These are phyloP conservation scores for Microtus montanus DNA, from an alignment of 2,113 vertebrate species.

Conservation along the genomic window DNA sequence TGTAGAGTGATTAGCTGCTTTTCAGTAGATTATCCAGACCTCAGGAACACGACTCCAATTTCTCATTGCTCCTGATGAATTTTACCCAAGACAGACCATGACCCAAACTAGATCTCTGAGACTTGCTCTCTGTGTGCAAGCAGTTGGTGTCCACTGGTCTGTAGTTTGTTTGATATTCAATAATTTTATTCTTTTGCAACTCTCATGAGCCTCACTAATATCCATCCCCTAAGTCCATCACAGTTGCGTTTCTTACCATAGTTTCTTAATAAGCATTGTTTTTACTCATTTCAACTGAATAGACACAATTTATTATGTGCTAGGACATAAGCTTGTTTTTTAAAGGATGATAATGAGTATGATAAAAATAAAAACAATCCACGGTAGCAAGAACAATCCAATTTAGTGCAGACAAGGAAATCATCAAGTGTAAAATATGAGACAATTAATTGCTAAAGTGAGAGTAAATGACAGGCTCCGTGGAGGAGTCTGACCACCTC, in stretches of 20 bases:
- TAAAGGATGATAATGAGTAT: not conserved
- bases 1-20: not conserved
- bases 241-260: not conserved
- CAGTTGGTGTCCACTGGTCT: not conserved
- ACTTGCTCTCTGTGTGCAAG: fast-evolving
- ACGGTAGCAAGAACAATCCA: not conserved
- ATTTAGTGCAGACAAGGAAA: not conserved
- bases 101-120: no score
- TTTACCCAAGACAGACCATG: not conserved
- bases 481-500: not conserved
- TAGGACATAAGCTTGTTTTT: not conserved
- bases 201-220: not conserved
- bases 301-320: not conserved
- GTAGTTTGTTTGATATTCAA: not conserved
- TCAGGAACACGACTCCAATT: not conserved
- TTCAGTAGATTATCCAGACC: not conserved
- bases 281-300: not conserved
- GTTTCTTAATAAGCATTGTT: not conserved
- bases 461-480: not conserved
- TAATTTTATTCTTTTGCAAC: not conserved
- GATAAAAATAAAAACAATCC: not conserved
- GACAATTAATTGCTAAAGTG: not conserved
- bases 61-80: no score
- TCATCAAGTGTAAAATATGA: not conserved
- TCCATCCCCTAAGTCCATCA: not conserved